Evolutionary conservation across 2,113 vertebrate species (phyloP).

Genomic region (Daubentonia madagascariensis): DNA sequence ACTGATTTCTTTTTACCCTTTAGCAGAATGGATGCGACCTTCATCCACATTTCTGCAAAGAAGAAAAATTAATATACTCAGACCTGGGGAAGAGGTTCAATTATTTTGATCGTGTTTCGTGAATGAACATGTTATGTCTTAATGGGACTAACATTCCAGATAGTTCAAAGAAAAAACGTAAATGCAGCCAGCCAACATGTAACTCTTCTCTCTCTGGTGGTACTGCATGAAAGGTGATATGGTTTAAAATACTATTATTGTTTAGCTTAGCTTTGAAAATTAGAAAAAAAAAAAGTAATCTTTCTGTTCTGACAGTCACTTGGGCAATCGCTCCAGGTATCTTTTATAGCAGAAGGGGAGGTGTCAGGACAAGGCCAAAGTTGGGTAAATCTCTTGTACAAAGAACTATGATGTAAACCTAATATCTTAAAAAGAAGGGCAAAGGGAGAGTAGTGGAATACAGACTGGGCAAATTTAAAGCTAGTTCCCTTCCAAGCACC

Average conservation of each 20-base stretch:
- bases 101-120: constrained; percentile 63
- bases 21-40: constrained; percentile 38
- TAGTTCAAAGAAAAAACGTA: constrained; percentile 31
- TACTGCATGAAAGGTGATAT: not conserved
- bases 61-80: constrained; percentile 46
- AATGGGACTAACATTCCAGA: constrained; percentile 34
- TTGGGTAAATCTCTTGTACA: not conserved
- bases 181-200: not conserved
- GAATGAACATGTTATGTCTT: constrained; percentile 44
- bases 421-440: not conserved
- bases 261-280: constrained; percentile 45
- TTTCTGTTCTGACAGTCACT: not conserved
- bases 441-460: not conserved
- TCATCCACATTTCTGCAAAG: constrained; percentile 16
- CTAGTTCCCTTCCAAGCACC: not conserved
- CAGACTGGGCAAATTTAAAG: not conserved
- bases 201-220: not conserved
- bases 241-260: constrained; percentile 12
- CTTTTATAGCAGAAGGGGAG: not conserved
- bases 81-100: constrained; percentile 8
- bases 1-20: constrained; percentile 37
- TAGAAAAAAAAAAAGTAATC: not conserved
- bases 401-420: not conserved
- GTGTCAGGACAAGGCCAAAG: not conserved
- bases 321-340: not conserved